Conservation (phyloP, 2,113 vertebrate species). For the Tyto alba region DNA sequence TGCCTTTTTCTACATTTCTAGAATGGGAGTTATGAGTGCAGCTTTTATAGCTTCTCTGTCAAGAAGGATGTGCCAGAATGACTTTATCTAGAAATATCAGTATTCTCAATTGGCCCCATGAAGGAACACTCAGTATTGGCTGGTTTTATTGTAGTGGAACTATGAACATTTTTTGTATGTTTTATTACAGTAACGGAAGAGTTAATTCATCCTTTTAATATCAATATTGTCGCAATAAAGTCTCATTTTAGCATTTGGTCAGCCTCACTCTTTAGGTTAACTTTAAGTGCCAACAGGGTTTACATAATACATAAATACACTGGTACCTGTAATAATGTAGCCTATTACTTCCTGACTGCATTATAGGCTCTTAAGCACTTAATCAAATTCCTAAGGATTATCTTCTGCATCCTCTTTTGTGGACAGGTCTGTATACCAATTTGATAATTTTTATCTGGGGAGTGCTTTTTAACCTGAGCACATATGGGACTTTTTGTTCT, state of each 20-base stretch:
- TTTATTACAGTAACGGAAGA: not conserved
- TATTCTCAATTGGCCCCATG: not conserved
- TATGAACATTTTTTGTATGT: not conserved
- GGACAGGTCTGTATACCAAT: not conserved
- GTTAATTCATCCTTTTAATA: not conserved
- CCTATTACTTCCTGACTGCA: conserved; percentile 18
- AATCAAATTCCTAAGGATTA: conserved; percentile 40
- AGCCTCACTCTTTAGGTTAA: not conserved
- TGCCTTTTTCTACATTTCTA: not conserved
- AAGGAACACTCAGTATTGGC: not conserved
- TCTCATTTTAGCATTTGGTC: not conserved
- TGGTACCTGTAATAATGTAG: not conserved
- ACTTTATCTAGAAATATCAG: not conserved
- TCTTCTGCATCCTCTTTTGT: not conserved
- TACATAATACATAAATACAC: not conserved
- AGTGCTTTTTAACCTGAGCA: not conserved
- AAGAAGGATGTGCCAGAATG: not conserved
- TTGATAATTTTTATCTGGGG: not conserved
- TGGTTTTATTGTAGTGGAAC: not conserved
- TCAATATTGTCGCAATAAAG: not conserved
- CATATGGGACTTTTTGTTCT: not conserved
- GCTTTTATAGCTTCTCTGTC: not conserved
- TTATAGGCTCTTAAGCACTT: conserved; percentile 12
- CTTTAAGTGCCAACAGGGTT: not conserved
- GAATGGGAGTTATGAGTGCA: not conserved